Conservation (phyloP, 1,140 invertebrate species). For the Thaumetopoea pityocampa region DNA sequence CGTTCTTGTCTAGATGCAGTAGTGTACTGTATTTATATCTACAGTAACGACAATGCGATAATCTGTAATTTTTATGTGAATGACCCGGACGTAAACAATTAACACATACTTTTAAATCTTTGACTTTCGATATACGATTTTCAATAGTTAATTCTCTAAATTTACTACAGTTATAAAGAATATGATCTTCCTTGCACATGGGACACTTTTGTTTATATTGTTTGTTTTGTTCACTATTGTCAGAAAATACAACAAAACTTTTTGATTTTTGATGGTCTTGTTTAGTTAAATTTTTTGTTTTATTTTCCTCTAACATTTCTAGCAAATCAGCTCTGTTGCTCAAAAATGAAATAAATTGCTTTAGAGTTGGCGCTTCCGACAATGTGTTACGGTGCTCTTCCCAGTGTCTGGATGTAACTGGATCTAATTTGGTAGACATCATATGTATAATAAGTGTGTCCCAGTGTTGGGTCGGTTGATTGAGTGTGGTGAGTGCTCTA, state of each 20-base stretch:
- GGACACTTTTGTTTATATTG: conserved; percentile 2
- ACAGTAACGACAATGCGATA: no score
- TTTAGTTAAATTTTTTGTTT: conserved; percentile 4
- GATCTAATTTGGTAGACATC: conserved; percentile 17
- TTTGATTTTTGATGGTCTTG: conserved; percentile 3
- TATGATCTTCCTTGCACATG: conserved; percentile 13
- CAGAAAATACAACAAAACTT: conserved; percentile 4
- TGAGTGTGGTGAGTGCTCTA: conserved; percentile 14
- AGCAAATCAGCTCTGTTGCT: conserved; percentile 22
- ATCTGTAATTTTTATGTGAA: conserved; percentile 5
- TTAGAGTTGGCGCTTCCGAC: conserved; percentile 9
- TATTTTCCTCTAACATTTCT: conserved; percentile 18
- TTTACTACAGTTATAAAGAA: conserved; percentile 18
- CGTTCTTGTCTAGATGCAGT: no score
- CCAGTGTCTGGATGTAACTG: conserved; percentile 11
- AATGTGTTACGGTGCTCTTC: conserved; percentile 21
- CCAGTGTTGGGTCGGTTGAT: conserved; percentile 17
- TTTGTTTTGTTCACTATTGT: conserved; percentile 2
- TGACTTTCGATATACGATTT: conserved; percentile 13
- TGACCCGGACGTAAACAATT: conserved; percentile 14
- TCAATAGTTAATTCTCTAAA: conserved; percentile 13
- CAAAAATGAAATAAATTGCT: conserved; percentile 26
- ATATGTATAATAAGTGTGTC: no score
- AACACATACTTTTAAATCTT: conserved; percentile 13
- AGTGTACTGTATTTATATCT: no score